Base-by-base conservation (phyloP, 2,888 invertebrate species). In the Drosophila melanosoma region DNA sequence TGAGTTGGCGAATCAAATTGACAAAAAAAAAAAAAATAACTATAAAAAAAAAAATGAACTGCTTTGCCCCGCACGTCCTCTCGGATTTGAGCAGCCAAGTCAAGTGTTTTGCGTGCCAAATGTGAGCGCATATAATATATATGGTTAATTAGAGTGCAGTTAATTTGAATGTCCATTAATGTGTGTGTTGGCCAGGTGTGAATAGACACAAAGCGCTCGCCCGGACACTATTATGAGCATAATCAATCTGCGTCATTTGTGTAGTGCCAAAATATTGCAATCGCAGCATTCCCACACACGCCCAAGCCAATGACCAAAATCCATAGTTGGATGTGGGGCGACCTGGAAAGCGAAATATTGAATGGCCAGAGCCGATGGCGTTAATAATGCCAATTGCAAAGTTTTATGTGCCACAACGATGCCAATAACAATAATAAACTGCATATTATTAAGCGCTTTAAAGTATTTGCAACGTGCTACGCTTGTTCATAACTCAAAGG, bases 351-450 rank as follows among this genome's bases (percentile, higher is more conserved):
- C 53, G 42, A 68, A 74, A 72, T 69, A 78, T 54, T 70, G 67
- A 71, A 64, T 71, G 77, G 64, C 40, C 59, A 48, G 58, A 74
- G 88, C 88, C 85, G 78, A 82, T 88, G 83, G 88, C 85, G 85
- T 85, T 86, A 83, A 83, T 85, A 85, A 88, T 85, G 86, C 85
- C 88, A 85, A 85, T 85, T 85, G 85, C 83, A 70, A 81, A 81
- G 69, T 74, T 79, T 79, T 79, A 79, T 79, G 79, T 75, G 72
- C 79, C 69, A 68, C 78, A 76, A 68, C 81, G 73, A 78, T 76
- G 73, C 69, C 79, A 79, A 81, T 74, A 81, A 81, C 79, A 79
- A 86, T 89, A 88, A 86, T 83, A 85, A 78, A 89, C 89, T 89
- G 87, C 87, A 87, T 87, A 85, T 80, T 87, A 85, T 89, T 87